A percentile compares a stretch with the other conserved stretches of the same genome.
phyloP scores from a whole-genome alignment of 35 echinoderm and acorn worm species.

The Hemicentrotus pulcherrimus region DNA sequence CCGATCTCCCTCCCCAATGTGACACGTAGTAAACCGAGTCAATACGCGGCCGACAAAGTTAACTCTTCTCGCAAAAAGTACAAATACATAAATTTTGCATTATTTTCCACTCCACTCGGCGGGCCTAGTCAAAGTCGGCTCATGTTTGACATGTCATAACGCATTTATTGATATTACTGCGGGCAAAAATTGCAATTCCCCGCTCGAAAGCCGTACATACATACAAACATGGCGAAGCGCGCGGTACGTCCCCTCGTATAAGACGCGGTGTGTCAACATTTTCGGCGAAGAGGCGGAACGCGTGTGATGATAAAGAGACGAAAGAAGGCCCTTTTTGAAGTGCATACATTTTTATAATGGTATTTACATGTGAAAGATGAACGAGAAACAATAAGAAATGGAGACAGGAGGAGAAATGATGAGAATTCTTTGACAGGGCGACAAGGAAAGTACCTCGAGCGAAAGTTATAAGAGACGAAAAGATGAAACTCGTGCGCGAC shows the following conservation, averaged over 20 bases:
- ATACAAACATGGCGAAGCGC: not conserved
- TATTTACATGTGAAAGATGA: slow-evolving; percentile 19
- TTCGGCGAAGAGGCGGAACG: not conserved
- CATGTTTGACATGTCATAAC: slow-evolving; percentile 41
- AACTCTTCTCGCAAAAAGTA: slow-evolving; percentile 16
- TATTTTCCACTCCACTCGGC: slow-evolving; percentile 34
- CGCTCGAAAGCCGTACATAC: not conserved
- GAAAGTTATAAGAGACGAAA: not conserved
- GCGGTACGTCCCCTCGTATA: not conserved
- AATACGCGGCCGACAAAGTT: not conserved
- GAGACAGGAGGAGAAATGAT: not conserved
- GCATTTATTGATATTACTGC: slow-evolving; percentile 42
- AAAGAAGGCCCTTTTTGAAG: not conserved
- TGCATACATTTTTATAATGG: slow-evolving; percentile 3
- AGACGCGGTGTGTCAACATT: not conserved
- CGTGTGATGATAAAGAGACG: not conserved
- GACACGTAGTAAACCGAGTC: not conserved
- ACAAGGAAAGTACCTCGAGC: not conserved
- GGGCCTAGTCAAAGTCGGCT: slow-evolving; percentile 28
- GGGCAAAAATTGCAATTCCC: slow-evolving; percentile 37
- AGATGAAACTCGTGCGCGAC: slow-evolving; percentile 33
- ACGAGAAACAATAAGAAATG: not conserved
- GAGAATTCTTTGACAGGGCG: not conserved
- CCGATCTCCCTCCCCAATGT: not conserved
- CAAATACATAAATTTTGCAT: slow-evolving; percentile 47